Evolutionary conservation across 1,140 invertebrate genomes (phyloP).

Genomic region (Camponotus pennsylvanicus): DNA sequence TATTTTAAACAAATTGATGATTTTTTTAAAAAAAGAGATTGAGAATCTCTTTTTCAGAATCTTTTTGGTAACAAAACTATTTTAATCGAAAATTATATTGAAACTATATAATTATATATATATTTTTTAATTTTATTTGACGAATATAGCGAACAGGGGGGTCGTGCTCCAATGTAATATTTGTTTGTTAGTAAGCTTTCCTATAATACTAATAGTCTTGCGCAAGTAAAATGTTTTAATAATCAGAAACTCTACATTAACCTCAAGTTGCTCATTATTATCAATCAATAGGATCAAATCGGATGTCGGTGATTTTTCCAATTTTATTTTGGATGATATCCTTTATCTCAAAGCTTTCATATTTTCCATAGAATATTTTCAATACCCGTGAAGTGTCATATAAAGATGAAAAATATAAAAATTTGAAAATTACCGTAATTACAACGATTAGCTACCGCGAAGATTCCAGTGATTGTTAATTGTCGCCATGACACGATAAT

Average conservation of each 20-base stretch:
- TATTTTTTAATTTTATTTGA: not conserved
- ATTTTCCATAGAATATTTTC: constrained; percentile 5
- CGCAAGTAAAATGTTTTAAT: not conserved
- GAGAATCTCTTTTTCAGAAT: not conserved
- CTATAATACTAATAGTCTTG: not conserved
- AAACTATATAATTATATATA: not conserved
- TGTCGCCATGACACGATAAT: constrained; percentile 36
- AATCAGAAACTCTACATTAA: constrained; percentile 25
- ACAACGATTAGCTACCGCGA: constrained; percentile 32
- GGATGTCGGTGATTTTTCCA: not conserved
- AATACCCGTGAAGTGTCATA: not conserved
- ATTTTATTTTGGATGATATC: constrained; percentile 7
- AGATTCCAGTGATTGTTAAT: constrained; percentile 22
- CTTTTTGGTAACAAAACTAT: not conserved
- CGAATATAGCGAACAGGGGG: not conserved
- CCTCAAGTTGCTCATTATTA: constrained; percentile 23
- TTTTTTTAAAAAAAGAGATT: not conserved
- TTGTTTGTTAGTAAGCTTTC: not conserved
- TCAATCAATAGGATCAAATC: constrained; percentile 26
- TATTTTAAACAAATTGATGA: not conserved
- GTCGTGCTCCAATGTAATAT: not conserved
- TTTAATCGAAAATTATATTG: not conserved
- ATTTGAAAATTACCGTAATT: constrained; percentile 43
- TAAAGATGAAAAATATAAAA: constrained; percentile 7
- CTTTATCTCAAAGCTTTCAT: constrained; percentile 2